These are phyloP conservation scores for Cheumatopsyche charites DNA, from an alignment of 1,140 invertebrate genomes.

Conservation along the genomic window DNA sequence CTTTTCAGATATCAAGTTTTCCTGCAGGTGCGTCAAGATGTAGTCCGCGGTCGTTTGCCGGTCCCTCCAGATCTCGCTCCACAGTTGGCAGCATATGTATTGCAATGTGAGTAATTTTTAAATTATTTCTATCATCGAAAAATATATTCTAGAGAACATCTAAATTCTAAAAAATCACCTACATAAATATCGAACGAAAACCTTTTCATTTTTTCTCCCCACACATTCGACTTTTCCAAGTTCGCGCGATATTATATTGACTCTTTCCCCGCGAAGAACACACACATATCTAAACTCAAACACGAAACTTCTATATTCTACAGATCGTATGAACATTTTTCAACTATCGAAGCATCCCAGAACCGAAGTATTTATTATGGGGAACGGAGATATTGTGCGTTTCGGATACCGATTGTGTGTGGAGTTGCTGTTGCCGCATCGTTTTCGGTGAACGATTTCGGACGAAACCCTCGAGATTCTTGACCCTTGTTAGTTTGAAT, in stretches of 20 bases:
- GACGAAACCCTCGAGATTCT: constrained; percentile 17
- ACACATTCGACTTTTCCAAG: too few relatives aligned
- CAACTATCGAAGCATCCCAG: too few relatives aligned
- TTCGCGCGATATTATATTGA: too few relatives aligned
- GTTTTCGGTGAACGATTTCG: constrained; percentile 13
- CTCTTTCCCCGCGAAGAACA: too few relatives aligned
- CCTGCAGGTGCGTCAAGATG: constrained; percentile 94
- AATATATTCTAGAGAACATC: too few relatives aligned
- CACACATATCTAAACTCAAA: too few relatives aligned
- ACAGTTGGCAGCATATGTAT: constrained; percentile 89
- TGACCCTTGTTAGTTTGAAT: constrained; percentile 28
- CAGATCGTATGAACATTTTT: too few relatives aligned
- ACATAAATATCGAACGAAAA: too few relatives aligned
- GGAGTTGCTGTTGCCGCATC: background rate
- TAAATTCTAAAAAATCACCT: too few relatives aligned
- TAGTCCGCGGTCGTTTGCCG: constrained; percentile 86
- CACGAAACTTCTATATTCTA: too few relatives aligned
- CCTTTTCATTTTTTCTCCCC: too few relatives aligned
- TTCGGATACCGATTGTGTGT: background rate
- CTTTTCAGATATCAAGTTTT: constrained; percentile 90
- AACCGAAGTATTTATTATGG: too few relatives aligned
- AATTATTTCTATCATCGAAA: background rate
- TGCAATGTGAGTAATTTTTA: constrained; percentile 87
- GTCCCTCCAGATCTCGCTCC: constrained; percentile 88
- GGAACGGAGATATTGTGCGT: background rate